Conservation (phyloP, 2,797 vertebrate species). For the Etheostoma nigrum region DNA sequence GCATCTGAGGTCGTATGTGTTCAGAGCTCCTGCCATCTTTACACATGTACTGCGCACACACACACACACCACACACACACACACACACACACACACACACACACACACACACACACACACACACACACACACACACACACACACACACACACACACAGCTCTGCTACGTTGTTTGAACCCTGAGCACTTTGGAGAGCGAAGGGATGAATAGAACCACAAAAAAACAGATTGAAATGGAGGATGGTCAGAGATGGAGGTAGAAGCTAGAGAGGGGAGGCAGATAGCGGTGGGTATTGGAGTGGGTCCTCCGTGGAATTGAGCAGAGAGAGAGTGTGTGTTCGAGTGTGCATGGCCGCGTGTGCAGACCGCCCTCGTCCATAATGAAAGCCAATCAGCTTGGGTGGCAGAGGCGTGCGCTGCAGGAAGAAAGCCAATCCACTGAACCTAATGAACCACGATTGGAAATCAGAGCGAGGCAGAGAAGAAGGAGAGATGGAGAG, state of each 20-base stretch:
- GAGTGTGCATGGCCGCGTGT: constrained; percentile 5
- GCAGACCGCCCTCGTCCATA: constrained; percentile 69
- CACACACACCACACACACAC: constrained; percentile 4
- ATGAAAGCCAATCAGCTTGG: constrained; percentile 84
- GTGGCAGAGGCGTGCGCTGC: constrained; percentile 69
- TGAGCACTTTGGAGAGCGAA: constrained; percentile 47
- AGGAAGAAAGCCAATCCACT: constrained; percentile 81
- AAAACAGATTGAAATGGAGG: constrained; percentile 65
- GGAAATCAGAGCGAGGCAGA: constrained; percentile 75
- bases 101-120: background rate
- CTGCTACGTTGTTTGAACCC: constrained; percentile 52
- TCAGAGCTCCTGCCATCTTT: constrained; percentile 6
- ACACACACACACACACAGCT: constrained; percentile 23
- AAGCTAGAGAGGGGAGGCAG: constrained; percentile 45
- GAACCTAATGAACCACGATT: constrained; percentile 85
- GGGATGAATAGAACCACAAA: constrained; percentile 52
- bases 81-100: constrained; percentile 4
- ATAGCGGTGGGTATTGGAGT: constrained; percentile 61
- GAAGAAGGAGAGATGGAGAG: constrained; percentile 28
- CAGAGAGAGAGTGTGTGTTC: constrained; percentile 17
- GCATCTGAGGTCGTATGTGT: constrained; percentile 28
- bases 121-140: constrained; percentile 5
- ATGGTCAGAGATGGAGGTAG: constrained; percentile 63
- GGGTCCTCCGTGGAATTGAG: constrained; percentile 59
- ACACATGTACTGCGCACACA: background rate